Conservation (phyloP, 2,888 invertebrate genomes). For the Monoplex corrugatus region DNA sequence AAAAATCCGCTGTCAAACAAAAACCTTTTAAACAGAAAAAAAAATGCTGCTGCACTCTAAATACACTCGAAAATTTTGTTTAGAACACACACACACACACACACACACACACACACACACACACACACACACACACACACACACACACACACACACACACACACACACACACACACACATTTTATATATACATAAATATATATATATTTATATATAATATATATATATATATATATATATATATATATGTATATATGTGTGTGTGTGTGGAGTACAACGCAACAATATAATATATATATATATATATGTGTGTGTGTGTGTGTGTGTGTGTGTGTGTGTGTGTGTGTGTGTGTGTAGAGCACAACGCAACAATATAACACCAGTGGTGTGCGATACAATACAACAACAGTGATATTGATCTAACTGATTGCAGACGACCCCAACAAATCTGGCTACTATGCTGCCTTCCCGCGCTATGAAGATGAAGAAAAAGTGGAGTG, state of each 20-base stretch:
- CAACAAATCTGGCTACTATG: constrained; percentile 31
- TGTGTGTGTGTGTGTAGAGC: neutral
- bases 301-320: neutral
- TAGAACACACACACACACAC: neutral
- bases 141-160: no score
- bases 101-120: no score
- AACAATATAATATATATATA: neutral
- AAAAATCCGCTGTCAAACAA: no score
- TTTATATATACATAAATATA: no score
- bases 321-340: neutral
- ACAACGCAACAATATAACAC: neutral
- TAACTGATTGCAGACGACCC: neutral
- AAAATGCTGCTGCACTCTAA: no score
- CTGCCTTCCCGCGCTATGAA: constrained; percentile 45
- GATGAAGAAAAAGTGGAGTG: constrained; percentile 60
- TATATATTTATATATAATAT: no score
- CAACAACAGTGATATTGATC: neutral
- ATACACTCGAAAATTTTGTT: no score
- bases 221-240: neutral
- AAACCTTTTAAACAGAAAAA: no score
- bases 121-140: no score
- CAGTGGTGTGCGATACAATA: neutral
- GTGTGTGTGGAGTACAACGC: neutral
- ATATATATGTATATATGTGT: neutral
- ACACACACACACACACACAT: no score